These are phyloP conservation scores for Listronotus oregonensis DNA, from an alignment of 1,140 invertebrate species.

Conservation along the genomic window DNA sequence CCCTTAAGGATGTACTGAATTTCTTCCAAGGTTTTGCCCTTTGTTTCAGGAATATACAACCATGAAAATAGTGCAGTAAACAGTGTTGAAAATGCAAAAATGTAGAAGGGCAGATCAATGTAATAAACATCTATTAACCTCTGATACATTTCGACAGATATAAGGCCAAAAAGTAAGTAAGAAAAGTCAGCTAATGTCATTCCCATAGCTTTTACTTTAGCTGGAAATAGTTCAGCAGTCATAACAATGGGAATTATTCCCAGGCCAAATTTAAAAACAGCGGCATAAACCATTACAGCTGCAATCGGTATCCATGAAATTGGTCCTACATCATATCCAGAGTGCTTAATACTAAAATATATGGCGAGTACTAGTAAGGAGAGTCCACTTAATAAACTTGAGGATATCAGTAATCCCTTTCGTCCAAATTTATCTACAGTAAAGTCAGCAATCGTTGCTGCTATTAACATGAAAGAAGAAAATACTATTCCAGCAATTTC, in stretches of 20 bases:
- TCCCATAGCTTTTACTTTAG: slow-evolving; percentile 62
- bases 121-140: slow-evolving; percentile 58
- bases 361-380: slow-evolving; percentile 45
- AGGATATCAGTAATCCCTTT: slow-evolving; percentile 47
- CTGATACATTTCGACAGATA: slow-evolving; percentile 70
- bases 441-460: slow-evolving; percentile 42
- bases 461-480: slow-evolving; percentile 47
- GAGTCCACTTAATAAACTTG: slow-evolving; percentile 45
- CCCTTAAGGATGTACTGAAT: slow-evolving; percentile 61
- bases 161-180: slow-evolving; percentile 59
- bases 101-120: slow-evolving; percentile 66
- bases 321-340: slow-evolving; percentile 29
- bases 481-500: slow-evolving; percentile 50
- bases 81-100: slow-evolving; percentile 67
- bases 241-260: slow-evolving; percentile 72
- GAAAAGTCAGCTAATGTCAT: slow-evolving; percentile 51
- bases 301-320: slow-evolving; percentile 50
- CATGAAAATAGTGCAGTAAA: slow-evolving; percentile 67
- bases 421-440: slow-evolving; percentile 49
- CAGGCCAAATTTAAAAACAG: slow-evolving; percentile 50
- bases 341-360: slow-evolving; percentile 51
- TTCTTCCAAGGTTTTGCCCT: slow-evolving; percentile 75
- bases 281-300: slow-evolving; percentile 49
- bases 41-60: slow-evolving; percentile 75
- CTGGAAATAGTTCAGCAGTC: slow-evolving; percentile 71